Evolutionary conservation across 2,888 invertebrate genomes (phyloP).

Genomic region (Beris chalybata): DNA sequence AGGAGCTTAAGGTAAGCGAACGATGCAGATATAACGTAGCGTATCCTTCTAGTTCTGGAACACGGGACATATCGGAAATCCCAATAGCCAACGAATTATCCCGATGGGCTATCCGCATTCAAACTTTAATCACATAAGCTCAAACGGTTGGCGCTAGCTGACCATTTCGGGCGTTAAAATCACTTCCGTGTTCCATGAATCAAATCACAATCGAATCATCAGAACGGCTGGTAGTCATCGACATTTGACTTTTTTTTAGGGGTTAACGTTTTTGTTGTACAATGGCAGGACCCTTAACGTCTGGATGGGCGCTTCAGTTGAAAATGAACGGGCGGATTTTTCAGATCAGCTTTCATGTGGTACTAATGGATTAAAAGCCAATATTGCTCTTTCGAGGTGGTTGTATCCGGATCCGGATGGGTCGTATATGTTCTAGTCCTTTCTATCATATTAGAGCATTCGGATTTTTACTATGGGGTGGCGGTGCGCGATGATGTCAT

Average conservation of each 20-base stretch:
- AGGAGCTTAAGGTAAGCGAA: too few species aligned
- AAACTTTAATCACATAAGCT: background rate
- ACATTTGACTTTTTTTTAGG: too few species aligned
- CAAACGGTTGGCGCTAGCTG: background rate
- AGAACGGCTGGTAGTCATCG: too few species aligned
- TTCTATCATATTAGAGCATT: background rate
- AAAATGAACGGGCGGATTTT: too few species aligned
- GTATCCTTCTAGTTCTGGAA: too few species aligned
- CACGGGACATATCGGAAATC: background rate
- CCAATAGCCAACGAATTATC: background rate
- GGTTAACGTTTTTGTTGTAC: too few species aligned
- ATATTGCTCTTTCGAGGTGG: slow-evolving; percentile 4
- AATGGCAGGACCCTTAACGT: too few species aligned
- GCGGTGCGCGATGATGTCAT: slow-evolving; percentile 15
- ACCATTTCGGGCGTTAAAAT: slow-evolving; percentile 22
- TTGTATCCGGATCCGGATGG: too few species aligned
- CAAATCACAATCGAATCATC: slow-evolving; percentile 22
- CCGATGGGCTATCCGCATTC: slow-evolving; percentile 2
- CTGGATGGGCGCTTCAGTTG: too few species aligned
- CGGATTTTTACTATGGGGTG: background rate
- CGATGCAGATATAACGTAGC: too few species aligned
- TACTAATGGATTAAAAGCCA: slow-evolving; percentile 17
- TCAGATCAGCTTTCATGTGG: background rate
- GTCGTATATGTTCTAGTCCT: background rate
- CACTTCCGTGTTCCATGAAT: slow-evolving; percentile 12